Conservation (phyloP, 2,888 invertebrate genomes). For the Aethes cnicana region DNA sequence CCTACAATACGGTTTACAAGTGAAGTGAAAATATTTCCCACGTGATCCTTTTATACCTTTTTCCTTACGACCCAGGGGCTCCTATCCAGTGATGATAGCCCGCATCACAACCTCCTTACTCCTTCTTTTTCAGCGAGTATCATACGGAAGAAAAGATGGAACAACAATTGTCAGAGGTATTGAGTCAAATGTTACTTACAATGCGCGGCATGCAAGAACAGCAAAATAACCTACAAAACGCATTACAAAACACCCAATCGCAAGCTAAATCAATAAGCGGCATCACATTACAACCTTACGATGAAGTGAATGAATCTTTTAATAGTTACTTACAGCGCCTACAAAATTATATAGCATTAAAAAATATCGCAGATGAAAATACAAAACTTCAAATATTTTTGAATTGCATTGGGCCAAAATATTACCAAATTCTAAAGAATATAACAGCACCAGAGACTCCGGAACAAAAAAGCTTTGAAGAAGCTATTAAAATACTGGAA, state of each 20-base stretch:
- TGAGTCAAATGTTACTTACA: not conserved
- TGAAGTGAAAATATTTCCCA: too few species aligned
- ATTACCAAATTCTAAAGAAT: conserved; percentile 13
- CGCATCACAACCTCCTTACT: not conserved
- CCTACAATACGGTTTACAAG: too few species aligned
- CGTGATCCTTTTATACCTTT: too few species aligned
- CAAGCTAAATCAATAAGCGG: not conserved
- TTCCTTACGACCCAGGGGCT: not conserved
- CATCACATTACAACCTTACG: conserved; percentile 2
- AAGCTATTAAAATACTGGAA: not conserved
- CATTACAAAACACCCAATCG: not conserved
- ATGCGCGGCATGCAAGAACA: not conserved
- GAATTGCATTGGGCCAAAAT: conserved; percentile 15
- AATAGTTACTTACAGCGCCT: not conserved
- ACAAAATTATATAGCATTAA: not conserved
- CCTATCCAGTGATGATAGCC: not conserved
- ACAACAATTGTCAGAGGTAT: not conserved
- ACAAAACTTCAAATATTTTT: not conserved
- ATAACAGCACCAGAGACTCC: not conserved
- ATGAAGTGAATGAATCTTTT: conserved; percentile 6
- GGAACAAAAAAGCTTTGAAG: not conserved
- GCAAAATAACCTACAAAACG: not conserved
- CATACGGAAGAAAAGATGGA: not conserved
- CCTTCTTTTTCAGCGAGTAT: not conserved
- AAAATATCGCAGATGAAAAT: not conserved